phyloP scores from a whole-genome alignment of 1,140 invertebrate species.

The Daktulosphaira vitifoliae region DNA sequence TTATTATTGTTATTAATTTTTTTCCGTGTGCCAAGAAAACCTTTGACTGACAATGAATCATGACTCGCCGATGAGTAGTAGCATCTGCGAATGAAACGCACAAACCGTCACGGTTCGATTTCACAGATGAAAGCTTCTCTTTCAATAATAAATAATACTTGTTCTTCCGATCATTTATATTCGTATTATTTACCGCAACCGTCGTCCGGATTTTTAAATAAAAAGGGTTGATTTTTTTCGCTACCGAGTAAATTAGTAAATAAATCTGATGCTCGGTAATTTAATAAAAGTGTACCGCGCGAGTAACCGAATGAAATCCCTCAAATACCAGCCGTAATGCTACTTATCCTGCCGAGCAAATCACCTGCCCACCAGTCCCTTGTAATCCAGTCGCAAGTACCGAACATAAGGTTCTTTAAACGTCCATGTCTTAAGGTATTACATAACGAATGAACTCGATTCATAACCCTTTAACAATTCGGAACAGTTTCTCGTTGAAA shows the following conservation, averaged over 20 bases:
- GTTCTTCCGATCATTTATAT: constrained; percentile 17
- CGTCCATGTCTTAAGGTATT: too few species aligned
- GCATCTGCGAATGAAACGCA: constrained; percentile 31
- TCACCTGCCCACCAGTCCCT: background rate
- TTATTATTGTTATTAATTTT: background rate
- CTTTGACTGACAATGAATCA: constrained; percentile 24
- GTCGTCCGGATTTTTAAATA: too few species aligned
- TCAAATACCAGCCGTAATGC: too few species aligned
- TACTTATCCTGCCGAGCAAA: background rate
- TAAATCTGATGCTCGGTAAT: background rate
- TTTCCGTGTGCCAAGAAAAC: background rate
- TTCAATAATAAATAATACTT: background rate
- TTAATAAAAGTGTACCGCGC: too few species aligned
- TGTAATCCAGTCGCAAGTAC: too few species aligned
- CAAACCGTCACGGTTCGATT: constrained; percentile 12
- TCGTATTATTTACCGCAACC: background rate
- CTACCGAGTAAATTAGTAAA: background rate
- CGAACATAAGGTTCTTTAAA: too few species aligned
- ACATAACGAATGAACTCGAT: too few species aligned
- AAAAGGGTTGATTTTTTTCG: background rate
- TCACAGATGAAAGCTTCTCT: constrained; percentile 21
- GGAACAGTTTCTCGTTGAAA: too few species aligned
- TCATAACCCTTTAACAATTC: too few species aligned
- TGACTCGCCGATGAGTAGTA: constrained; percentile 28
- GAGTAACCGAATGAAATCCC: background rate